phyloP scores from a whole-genome alignment of 1,140 invertebrate species.

The Nomia melanderi region DNA sequence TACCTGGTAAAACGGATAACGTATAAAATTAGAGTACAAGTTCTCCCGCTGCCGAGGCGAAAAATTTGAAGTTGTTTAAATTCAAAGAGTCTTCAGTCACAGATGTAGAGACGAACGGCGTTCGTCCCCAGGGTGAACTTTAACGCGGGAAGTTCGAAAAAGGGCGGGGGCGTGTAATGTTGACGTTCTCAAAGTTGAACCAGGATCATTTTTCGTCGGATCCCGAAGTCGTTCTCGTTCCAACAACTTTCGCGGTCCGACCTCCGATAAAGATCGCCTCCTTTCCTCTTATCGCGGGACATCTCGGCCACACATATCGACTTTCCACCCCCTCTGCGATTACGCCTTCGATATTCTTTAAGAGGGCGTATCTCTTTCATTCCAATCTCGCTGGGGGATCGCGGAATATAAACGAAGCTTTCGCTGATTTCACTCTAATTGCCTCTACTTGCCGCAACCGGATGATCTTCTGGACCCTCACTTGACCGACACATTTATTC shows the following conservation, averaged over 20 bases:
- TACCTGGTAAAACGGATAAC: too few species aligned
- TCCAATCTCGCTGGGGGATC: constrained; percentile 48
- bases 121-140: not conserved
- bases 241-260: constrained; percentile 26
- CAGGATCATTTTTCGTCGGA: not conserved
- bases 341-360: constrained; percentile 47
- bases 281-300: constrained; percentile 41
- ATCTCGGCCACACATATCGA: constrained; percentile 37
- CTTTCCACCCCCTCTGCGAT: constrained; percentile 18
- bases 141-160: not conserved
- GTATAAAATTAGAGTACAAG: too few species aligned
- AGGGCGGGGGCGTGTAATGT: not conserved
- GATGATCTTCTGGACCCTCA: too few species aligned
- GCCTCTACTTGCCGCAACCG: not conserved
- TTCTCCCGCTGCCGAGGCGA: not conserved
- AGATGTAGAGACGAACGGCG: not conserved
- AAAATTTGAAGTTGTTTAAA: not conserved
- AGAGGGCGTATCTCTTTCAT: constrained; percentile 28
- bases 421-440: constrained; percentile 41
- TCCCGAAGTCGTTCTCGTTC: not conserved
- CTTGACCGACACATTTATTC: too few species aligned
- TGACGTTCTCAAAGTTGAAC: constrained; percentile 10
- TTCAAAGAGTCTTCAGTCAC: not conserved
- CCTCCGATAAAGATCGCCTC: constrained; percentile 44
- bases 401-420: constrained; percentile 25